Conservation (phyloP, 2,113 vertebrate species). For the Coregonus clupeaformis region DNA sequence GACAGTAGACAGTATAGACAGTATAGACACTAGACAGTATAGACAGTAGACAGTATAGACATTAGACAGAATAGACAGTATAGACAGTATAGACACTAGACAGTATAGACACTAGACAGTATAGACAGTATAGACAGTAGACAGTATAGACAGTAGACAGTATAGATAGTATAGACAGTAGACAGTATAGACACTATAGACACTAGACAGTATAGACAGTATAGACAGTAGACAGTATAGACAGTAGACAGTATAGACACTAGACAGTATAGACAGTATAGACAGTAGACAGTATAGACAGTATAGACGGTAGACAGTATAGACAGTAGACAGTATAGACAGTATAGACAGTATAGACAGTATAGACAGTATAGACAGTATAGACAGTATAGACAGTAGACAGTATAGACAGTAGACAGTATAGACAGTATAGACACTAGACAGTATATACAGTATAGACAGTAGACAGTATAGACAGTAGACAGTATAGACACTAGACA, state of each 20-base stretch:
- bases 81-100: no score
- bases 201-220: not conserved
- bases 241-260: not conserved
- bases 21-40: not conserved
- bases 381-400: not conserved
- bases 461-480: not conserved
- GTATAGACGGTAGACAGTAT: no score
- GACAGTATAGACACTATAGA: not conserved
- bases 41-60: not conserved
- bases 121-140: not conserved
- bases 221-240: not conserved
- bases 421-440: not conserved
- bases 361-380: not conserved
- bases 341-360: not conserved
- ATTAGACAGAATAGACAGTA: not conserved
- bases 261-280: not conserved
- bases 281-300: no score
- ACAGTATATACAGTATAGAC: no score
- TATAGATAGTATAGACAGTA: not conserved
- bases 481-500: no score
- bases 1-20: not conserved
- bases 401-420: no score
- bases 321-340: not conserved
- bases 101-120: no score
- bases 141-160: no score